Base-by-base conservation (phyloP, 2,113 vertebrate genomes). In the Petrocephalus zakoni region DNA sequence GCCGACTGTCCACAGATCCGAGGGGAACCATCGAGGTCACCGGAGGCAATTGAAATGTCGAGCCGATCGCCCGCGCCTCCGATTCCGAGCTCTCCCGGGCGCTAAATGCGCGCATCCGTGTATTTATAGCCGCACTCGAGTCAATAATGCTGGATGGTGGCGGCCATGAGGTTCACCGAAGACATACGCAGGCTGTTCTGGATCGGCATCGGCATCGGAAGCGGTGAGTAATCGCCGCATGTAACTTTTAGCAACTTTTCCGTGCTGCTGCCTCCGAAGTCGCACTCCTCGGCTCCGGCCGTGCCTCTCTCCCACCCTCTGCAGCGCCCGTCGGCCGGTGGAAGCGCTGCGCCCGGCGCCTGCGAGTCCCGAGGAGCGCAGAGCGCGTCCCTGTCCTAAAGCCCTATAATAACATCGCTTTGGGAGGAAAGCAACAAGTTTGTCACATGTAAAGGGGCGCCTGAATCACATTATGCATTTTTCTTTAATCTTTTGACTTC, bases 161-260 rank as follows among this genome's bases (percentile, higher is more conserved):
- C 87, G 87, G 88, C 17, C 52, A 94, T 93, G 91, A 93, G 92
- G 91, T 91, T 93, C 84, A 90, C 93, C 91, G 88, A 89, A 88
- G 91, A 92, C 64, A 75, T 92, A 51, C 90, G 91, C 89, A 81
- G 93, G 89, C 61, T 93, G 46, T 89, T 94, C 13, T 9, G 61
- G 25, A 68, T 68, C 2, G 92, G 93, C 22, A 89, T 93, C 9
- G 90, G 91, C 22, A 89, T 93, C 9, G 90, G 91, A 88, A 88
- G 89, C 88, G 92, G 93, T 94, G 90, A 93, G 93, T 92, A 17
- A 84, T 81, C 75, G 42, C 42, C 42, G 29, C 37, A 46, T 46
- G 37, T 15, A 81, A 84, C 21, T 29, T 85, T 85, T 85, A 22
- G 82, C 47, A 52, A 29, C 49, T 85, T 85, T 49, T 85, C 49